Evolutionary conservation across 2,888 invertebrate species (phyloP).

Genomic region (Drosophila planitibia): DNA sequence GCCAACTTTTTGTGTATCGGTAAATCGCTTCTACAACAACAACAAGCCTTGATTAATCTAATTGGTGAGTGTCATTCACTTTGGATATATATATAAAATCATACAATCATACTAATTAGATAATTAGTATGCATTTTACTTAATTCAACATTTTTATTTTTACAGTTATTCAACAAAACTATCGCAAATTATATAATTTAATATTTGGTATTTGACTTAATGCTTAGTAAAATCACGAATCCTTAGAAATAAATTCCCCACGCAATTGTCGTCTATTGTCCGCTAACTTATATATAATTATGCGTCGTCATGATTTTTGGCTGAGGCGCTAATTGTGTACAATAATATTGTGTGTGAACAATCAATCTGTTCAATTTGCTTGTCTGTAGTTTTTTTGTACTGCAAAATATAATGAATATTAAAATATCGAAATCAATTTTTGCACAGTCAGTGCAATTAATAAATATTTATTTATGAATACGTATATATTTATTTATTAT

Average conservation of each 20-base stretch:
- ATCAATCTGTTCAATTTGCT: slow-evolving; percentile 51
- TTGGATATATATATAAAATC: slow-evolving; percentile 2
- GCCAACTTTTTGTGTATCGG: slow-evolving; percentile 32
- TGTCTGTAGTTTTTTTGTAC: slow-evolving; percentile 10
- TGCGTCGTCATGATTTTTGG: slow-evolving; percentile 30
- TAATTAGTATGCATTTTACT: slow-evolving; percentile 18
- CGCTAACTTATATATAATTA: slow-evolving; percentile 29
- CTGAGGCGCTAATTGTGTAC: slow-evolving; percentile 42
- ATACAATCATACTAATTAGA: slow-evolving; percentile 5
- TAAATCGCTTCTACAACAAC: slow-evolving; percentile 18
- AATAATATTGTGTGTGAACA: slow-evolving; percentile 39
- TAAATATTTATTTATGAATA: slow-evolving; percentile 3
- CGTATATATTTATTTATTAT: background rate
- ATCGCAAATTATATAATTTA: slow-evolving; percentile 20
- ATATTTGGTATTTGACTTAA: slow-evolving; percentile 24
- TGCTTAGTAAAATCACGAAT: slow-evolving; percentile 35
- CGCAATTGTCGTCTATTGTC: slow-evolving; percentile 28
- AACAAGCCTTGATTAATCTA: slow-evolving; percentile 46
- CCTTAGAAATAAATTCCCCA: slow-evolving; percentile 29
- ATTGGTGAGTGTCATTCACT: slow-evolving; percentile 55
- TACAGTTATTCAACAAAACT: slow-evolving; percentile 45
- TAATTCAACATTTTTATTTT: slow-evolving; percentile 42
- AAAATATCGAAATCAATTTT: slow-evolving; percentile 13
- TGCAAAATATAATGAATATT: slow-evolving; percentile 7
- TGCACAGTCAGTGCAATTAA: slow-evolving; percentile 7